Conservation (phyloP, 2,797 vertebrate genomes). For the Benthosema pterotum region DNA sequence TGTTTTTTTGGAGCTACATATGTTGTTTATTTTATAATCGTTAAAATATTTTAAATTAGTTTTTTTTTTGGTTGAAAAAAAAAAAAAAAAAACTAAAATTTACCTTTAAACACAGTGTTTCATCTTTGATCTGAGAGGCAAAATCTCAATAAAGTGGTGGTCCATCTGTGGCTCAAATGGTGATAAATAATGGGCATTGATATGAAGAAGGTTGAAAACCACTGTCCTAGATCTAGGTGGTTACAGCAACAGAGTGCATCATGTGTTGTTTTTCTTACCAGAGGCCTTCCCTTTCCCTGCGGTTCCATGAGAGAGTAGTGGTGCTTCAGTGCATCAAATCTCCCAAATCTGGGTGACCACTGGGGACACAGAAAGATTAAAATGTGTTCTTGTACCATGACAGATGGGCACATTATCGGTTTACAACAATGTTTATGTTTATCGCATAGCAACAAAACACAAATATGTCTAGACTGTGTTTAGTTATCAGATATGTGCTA, state of each 20-base stretch:
- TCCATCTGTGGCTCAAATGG: no score
- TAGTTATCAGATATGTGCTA: constrained; percentile 15
- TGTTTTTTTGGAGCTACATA: no score
- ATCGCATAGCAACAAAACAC: constrained; percentile 10
- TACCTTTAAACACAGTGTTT: no score
- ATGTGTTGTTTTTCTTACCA: constrained; percentile 51
- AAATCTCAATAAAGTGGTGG: no score
- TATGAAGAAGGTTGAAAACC: no score
- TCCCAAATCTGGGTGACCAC: constrained; percentile 87
- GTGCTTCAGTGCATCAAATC: constrained; percentile 83
- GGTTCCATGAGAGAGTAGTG: constrained; percentile 65
- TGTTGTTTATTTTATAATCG: no score
- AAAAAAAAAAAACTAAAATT: no score
- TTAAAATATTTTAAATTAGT: no score
- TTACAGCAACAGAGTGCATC: constrained; percentile 4
- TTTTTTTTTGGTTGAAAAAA: no score
- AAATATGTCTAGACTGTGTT: constrained; percentile 37
- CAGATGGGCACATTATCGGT: constrained; percentile 54
- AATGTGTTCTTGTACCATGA: constrained; percentile 39
- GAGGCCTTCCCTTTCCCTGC: constrained; percentile 61
- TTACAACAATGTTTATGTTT: constrained; percentile 16
- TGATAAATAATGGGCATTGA: no score
- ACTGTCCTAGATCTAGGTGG: no score
- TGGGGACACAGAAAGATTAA: constrained; percentile 63
- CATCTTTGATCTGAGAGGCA: no score